These are phyloP conservation scores for Hormaphis cornu DNA, from an alignment of 1,140 invertebrate species.

Conservation along the genomic window DNA sequence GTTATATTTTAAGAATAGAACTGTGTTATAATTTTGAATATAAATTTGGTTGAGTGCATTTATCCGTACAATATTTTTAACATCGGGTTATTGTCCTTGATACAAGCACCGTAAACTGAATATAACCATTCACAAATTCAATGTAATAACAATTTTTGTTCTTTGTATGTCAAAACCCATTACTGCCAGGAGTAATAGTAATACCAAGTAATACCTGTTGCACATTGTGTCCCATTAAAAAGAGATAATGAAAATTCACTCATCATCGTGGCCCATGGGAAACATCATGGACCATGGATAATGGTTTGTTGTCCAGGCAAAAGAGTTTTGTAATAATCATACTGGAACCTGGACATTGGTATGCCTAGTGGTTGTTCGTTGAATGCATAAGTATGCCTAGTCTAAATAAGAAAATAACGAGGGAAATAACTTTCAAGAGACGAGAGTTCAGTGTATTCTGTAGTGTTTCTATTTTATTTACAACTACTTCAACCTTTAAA, in stretches of 20 bases:
- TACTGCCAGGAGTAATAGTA: background rate
- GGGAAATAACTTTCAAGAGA: background rate
- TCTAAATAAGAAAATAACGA: slow-evolving; percentile 2
- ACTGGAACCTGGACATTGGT: background rate
- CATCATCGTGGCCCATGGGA: slow-evolving; percentile 31
- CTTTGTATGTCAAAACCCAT: slow-evolving; percentile 21
- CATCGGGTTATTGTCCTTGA: slow-evolving; percentile 7
- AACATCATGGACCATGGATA: slow-evolving; percentile 24
- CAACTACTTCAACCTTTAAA: background rate
- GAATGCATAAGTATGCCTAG: background rate
- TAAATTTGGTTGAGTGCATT: background rate
- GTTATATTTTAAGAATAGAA: background rate
- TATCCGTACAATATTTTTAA: background rate
- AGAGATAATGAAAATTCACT: slow-evolving; percentile 28
- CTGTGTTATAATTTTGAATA: background rate
- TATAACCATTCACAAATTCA: background rate
- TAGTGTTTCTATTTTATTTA: background rate
- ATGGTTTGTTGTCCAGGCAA: slow-evolving; percentile 18
- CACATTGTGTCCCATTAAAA: slow-evolving; percentile 15
- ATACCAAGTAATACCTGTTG: background rate
- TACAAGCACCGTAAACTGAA: background rate
- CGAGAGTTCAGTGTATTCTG: background rate
- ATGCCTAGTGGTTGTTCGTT: background rate
- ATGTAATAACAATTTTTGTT: slow-evolving; percentile 14
- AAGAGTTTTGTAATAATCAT: slow-evolving; percentile 14